A percentile compares a stretch with the other conserved stretches of the same genome.
Evolutionary conservation across 2,113 vertebrate species (phyloP).

Genomic region (Thomomys bottae): DNA sequence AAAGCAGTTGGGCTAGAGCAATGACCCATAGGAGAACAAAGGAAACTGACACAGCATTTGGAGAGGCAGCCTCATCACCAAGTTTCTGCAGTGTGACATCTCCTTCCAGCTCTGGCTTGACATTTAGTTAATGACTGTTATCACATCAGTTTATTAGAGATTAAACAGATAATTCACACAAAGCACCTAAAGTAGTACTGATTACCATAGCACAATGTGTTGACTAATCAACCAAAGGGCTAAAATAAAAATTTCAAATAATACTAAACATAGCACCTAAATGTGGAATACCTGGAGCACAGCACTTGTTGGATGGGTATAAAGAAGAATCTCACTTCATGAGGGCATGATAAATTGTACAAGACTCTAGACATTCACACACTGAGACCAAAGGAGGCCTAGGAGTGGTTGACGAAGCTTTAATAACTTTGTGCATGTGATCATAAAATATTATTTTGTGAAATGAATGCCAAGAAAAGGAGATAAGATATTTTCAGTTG

Average conservation of each 20-base stretch:
- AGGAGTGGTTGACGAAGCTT: too few species aligned
- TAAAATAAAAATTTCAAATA: constrained; percentile 33
- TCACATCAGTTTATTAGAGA: constrained; percentile 18
- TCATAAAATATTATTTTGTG: too few species aligned
- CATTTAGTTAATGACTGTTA: constrained; percentile 41
- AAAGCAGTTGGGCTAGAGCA: not conserved
- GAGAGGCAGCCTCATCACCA: not conserved
- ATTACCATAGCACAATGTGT: not conserved
- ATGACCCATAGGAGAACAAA: not conserved
- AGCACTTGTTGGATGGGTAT: not conserved
- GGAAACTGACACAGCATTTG: not conserved
- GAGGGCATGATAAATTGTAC: too few species aligned
- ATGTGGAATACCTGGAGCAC: not conserved
- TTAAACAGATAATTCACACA: not conserved
- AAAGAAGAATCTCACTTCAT: not conserved
- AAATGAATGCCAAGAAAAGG: too few species aligned
- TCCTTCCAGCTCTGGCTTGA: not conserved
- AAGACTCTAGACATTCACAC: too few species aligned
- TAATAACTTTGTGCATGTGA: too few species aligned
- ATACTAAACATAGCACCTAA: not conserved
- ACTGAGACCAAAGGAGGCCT: too few species aligned
- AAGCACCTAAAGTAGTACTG: not conserved
- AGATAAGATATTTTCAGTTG: too few species aligned
- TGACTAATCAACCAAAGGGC: not conserved
- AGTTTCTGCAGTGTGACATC: not conserved